These are phyloP conservation scores for Graptemys geographica DNA, from an alignment of 2,797 vertebrate species.

Conservation along the genomic window DNA sequence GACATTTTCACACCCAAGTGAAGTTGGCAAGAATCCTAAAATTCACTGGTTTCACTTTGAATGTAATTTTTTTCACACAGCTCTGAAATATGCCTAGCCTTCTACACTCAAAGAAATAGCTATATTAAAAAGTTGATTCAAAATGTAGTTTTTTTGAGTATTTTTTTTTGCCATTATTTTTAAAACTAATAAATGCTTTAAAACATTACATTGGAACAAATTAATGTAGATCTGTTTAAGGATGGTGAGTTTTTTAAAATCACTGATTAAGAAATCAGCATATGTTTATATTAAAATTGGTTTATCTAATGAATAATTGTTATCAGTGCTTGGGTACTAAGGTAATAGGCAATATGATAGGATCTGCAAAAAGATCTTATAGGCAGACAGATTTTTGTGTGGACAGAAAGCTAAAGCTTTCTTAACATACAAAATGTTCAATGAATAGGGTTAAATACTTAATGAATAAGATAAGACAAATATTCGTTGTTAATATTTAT, in stretches of 20 bases:
- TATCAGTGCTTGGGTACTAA: conserved; percentile 33
- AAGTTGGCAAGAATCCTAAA: background rate
- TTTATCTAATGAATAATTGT: conserved; percentile 26
- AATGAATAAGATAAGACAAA: conserved; percentile 76
- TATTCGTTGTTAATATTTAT: conserved; percentile 78
- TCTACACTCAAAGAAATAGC: background rate
- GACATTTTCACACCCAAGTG: conserved; percentile 23
- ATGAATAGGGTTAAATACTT: conserved; percentile 70
- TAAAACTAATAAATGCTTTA: background rate
- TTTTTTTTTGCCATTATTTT: background rate
- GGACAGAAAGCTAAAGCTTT: conserved; percentile 68
- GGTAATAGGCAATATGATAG: background rate
- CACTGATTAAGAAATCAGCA: conserved; percentile 9
- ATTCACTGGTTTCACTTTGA: background rate
- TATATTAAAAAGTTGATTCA: accelerated
- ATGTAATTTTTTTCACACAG: background rate
- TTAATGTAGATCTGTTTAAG: background rate
- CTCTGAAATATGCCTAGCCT: background rate
- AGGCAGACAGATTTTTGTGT: conserved; percentile 55
- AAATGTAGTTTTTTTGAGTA: background rate
- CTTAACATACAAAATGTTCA: conserved; percentile 61
- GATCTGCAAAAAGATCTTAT: background rate
- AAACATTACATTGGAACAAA: conserved; percentile 48
- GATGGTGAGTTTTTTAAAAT: background rate
- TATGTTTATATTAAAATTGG: conserved; percentile 23